phyloP scores from a whole-genome alignment of 2,113 vertebrate species.

The Hippocampus abdominalis region DNA sequence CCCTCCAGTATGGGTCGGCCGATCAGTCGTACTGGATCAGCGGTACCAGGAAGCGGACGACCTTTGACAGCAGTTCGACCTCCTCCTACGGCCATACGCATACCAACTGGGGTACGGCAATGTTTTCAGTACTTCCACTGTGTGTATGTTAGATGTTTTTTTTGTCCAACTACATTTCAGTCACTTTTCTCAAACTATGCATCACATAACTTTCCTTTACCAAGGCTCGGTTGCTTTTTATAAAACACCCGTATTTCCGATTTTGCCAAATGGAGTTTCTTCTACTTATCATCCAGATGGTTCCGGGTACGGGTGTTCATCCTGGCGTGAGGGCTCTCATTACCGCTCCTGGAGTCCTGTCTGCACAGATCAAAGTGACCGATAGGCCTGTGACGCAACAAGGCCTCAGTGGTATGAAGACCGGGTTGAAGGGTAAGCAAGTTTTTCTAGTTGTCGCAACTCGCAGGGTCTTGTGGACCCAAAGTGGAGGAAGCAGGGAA shows the following conservation, averaged over 20 bases:
- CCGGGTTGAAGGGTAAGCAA: constrained; percentile 82
- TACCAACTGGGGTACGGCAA: constrained; percentile 79
- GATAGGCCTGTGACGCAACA: constrained; percentile 96
- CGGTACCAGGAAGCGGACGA: constrained; percentile 62
- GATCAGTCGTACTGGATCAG: constrained; percentile 74
- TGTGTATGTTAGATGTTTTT: too few relatives aligned
- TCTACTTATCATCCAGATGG: constrained; percentile 69
- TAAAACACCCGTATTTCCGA: neutral
- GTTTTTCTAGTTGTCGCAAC: neutral
- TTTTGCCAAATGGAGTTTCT: neutral
- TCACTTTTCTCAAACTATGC: neutral
- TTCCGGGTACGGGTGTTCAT: constrained; percentile 79
- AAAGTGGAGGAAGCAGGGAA: too few relatives aligned
- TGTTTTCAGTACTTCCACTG: neutral
- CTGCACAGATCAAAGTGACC: constrained; percentile 90
- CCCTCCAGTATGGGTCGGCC: constrained; percentile 70
- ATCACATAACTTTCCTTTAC: too few relatives aligned
- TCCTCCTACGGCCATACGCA: constrained; percentile 74
- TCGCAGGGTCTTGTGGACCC: too few relatives aligned
- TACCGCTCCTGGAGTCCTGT: constrained; percentile 75
- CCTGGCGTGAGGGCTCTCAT: constrained; percentile 74
- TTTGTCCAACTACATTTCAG: neutral
- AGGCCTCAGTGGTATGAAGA: constrained; percentile 97
- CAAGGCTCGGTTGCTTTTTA: too few relatives aligned
- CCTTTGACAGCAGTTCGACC: constrained; percentile 76